A percentile compares a stretch with the other conserved stretches of the same genome.
These are phyloP conservation scores for Rhinopomastus cyanomelas DNA, from an alignment of 2,113 vertebrate species.

Conservation along the genomic window DNA sequence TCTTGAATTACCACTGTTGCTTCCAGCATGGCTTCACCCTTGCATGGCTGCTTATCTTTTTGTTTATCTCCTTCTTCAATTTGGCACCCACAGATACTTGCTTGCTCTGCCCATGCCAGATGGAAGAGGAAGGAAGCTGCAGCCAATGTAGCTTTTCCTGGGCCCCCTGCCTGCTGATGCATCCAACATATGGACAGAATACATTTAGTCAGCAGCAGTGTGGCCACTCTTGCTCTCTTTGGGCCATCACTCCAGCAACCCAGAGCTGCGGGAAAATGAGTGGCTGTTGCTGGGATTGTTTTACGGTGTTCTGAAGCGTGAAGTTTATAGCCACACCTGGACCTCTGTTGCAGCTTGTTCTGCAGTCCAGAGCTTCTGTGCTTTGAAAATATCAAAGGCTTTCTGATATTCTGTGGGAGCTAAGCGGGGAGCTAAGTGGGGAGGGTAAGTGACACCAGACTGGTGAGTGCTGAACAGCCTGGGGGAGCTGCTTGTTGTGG, in stretches of 20 bases:
- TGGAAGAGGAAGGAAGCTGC: not conserved
- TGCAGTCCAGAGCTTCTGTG: not conserved
- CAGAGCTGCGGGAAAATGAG: not conserved
- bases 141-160: not conserved
- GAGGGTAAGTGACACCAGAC: not conserved
- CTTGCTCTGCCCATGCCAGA: not conserved
- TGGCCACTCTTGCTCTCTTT: not conserved
- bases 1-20: slow-evolving; percentile 2
- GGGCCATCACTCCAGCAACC: not conserved
- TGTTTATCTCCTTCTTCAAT: not conserved
- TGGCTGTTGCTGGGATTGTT: not conserved
- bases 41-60: not conserved
- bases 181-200: slow-evolving; percentile 1
- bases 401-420: not conserved
- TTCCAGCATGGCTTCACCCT: not conserved
- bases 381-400: not conserved
- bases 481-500: not conserved
- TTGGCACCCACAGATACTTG: not conserved
- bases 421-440: not conserved
- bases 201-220: not conserved
- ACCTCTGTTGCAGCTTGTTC: not conserved
- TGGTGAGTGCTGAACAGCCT: not conserved
- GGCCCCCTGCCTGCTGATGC: not conserved
- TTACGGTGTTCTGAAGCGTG: not conserved
- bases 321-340: not conserved